A percentile compares a stretch with the other conserved stretches of the same genome.
These are phyloP conservation scores for Drosophila lutescens DNA, from an alignment of 2,888 invertebrate species.

Conservation along the genomic window DNA sequence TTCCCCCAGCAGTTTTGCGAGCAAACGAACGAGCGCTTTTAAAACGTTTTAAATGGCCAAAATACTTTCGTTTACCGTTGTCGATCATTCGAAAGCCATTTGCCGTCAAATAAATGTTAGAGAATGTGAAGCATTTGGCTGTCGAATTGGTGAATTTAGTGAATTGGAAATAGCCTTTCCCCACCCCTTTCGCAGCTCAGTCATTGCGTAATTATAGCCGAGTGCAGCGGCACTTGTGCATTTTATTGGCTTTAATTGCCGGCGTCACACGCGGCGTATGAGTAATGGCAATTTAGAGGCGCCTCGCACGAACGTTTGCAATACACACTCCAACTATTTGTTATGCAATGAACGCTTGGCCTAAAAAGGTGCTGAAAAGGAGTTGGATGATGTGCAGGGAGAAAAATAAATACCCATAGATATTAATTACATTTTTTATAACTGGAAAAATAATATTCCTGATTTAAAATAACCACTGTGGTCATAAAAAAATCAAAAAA, in stretches of 20 bases:
- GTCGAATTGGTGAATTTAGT: conserved; percentile 9
- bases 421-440: neutral
- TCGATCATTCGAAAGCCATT: conserved; percentile 17
- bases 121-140: conserved; percentile 5
- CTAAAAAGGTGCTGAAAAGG: conserved; percentile 41
- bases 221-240: conserved; percentile 57
- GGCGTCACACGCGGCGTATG: conserved; percentile 55
- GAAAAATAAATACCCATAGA: neutral
- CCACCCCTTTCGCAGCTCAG: neutral
- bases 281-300: conserved; percentile 50
- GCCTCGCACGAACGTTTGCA: conserved; percentile 29
- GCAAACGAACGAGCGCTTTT: conserved; percentile 1
- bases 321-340: conserved; percentile 37
- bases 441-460: neutral
- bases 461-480: neutral
- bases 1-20: conserved; percentile 22
- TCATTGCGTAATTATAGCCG: conserved; percentile 33
- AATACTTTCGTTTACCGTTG: conserved; percentile 1
- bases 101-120: conserved; percentile 21
- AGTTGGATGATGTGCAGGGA: neutral
- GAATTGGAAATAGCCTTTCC: conserved; percentile 3
- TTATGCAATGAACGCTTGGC: conserved; percentile 55
- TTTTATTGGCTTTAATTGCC: conserved; percentile 55
- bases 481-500: too few species aligned
- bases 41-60: conserved; percentile 10